phyloP scores from a whole-genome alignment of 2,888 invertebrate genomes.

The Heliconius ismenius region DNA sequence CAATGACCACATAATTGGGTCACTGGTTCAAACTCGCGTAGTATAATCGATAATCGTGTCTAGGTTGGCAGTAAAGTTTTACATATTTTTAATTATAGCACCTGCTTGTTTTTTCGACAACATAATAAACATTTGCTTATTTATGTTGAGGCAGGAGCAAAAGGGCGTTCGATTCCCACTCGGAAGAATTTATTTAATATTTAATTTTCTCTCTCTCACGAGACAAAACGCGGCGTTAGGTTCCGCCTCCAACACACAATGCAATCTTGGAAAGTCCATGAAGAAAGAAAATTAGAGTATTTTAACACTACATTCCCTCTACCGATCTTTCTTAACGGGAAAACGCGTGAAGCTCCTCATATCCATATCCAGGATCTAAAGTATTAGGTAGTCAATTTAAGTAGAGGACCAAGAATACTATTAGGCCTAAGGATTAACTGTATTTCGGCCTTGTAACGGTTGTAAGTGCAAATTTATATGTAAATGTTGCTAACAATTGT shows the following conservation, averaged over 20 bases:
- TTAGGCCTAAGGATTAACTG: slow-evolving; percentile 18
- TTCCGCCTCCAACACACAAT: too few relatives aligned
- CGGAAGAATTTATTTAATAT: too few relatives aligned
- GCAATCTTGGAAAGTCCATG: too few relatives aligned
- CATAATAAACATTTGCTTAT: background rate
- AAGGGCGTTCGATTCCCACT: too few relatives aligned
- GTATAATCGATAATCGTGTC: background rate
- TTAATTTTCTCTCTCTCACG: too few relatives aligned
- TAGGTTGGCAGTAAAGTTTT: background rate
- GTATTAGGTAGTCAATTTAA: background rate
- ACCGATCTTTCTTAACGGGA: too few relatives aligned
- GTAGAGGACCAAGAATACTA: slow-evolving; percentile 5
- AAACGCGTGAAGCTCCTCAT: too few relatives aligned
- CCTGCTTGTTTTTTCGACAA: too few relatives aligned
- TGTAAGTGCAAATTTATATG: slow-evolving; percentile 15
- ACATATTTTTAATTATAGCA: background rate
- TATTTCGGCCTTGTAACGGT: slow-evolving; percentile 20
- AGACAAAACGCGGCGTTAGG: too few relatives aligned
- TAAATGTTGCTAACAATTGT: slow-evolving; percentile 22
- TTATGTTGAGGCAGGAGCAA: background rate
- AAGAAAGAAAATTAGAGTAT: too few relatives aligned
- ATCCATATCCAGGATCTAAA: background rate
- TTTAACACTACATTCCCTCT: too few relatives aligned
- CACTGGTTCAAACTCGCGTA: background rate
- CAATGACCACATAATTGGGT: background rate